These are phyloP conservation scores for Aleiodes sp. DNA, from an alignment of 1,140 invertebrate species.

Conservation along the genomic window DNA sequence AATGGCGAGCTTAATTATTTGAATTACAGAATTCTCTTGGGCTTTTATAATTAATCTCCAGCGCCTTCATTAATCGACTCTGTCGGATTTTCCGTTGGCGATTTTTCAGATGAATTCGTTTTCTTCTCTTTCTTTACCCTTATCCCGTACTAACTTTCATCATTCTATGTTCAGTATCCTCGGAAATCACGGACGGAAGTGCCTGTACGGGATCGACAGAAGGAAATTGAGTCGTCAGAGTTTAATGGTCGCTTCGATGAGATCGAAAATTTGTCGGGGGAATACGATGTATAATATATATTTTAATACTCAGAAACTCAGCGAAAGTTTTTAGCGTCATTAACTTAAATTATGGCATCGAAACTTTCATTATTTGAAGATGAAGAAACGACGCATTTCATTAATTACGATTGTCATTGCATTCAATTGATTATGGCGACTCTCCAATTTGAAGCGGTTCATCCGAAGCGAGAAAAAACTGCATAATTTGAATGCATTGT, in stretches of 20 bases:
- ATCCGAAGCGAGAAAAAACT: not conserved
- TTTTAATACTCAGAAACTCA: not conserved
- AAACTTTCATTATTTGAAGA: not conserved
- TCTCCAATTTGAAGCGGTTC: not conserved
- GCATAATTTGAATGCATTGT: not conserved
- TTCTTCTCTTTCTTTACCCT: not conserved
- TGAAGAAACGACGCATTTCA: too few relatives aligned
- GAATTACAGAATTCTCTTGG: not conserved
- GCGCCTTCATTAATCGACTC: not conserved
- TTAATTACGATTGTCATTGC: not conserved
- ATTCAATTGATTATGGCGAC: not conserved
- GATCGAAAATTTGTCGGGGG: constrained; percentile 16
- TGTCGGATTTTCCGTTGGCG: not conserved
- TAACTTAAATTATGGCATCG: not conserved
- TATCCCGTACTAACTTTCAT: not conserved
- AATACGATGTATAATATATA: constrained; percentile 6
- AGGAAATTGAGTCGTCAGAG: constrained; percentile 22
- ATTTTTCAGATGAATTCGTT: constrained; percentile 3
- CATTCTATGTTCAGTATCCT: not conserved
- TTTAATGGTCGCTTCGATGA: constrained; percentile 21
- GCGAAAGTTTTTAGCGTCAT: not conserved
- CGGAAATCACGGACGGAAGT: constrained; percentile 10
- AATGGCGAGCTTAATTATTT: constrained; percentile 6
- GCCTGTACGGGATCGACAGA: not conserved
- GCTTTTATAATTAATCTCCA: not conserved